These are phyloP conservation scores for Crypturellus tataupa DNA, from an alignment of 2,797 vertebrate species.

Conservation along the genomic window DNA sequence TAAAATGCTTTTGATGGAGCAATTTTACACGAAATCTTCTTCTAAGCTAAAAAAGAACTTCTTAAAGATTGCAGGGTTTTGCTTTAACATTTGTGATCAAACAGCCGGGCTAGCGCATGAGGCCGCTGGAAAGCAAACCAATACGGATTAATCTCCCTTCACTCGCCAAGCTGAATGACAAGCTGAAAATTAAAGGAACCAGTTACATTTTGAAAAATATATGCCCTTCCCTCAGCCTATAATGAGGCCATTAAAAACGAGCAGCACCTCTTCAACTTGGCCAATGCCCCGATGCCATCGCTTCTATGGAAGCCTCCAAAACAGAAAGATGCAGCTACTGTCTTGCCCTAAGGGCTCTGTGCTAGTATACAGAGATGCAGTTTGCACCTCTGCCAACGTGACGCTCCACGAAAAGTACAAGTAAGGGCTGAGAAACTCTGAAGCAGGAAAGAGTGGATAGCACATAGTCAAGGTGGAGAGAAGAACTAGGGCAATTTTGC, in stretches of 20 bases:
- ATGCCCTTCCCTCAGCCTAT: neutral
- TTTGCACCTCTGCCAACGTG: neutral
- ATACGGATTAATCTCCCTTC: neutral
- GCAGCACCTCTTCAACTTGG: neutral
- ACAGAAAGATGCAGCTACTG: neutral
- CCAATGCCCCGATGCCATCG: neutral
- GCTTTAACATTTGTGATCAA: neutral
- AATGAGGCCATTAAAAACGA: neutral
- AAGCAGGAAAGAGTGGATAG: neutral
- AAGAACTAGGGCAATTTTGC: neutral
- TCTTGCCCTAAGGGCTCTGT: neutral
- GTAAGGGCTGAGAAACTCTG: neutral
- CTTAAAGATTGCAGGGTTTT: neutral
- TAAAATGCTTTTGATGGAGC: neutral
- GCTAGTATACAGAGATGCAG: neutral
- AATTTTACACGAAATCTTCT: neutral
- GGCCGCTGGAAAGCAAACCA: constrained; percentile 13
- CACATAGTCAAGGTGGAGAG: neutral
- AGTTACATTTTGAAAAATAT: constrained; percentile 2
- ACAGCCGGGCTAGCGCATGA: neutral
- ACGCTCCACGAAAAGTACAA: neutral
- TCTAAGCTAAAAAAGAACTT: neutral
- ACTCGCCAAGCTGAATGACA: constrained; percentile 25
- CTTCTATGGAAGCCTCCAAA: neutral
- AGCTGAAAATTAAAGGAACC: constrained; percentile 4